These are phyloP conservation scores for Zaprionus tsacasi DNA, from an alignment of 1,140 invertebrate species.

Conservation along the genomic window DNA sequence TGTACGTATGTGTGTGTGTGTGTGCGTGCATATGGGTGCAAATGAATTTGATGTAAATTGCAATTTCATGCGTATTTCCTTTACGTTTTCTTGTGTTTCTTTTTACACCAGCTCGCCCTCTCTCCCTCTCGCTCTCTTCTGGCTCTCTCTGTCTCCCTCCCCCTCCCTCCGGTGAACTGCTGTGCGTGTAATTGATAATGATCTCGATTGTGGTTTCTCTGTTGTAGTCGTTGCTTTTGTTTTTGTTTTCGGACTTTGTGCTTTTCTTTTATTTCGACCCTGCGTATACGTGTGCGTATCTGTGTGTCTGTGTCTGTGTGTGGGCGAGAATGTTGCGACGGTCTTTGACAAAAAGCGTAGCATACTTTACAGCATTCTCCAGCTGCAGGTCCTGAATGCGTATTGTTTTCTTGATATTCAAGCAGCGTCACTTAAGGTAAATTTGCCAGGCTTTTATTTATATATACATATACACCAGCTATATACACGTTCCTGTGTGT, in stretches of 20 bases:
- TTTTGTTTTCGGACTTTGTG: slow-evolving; percentile 51
- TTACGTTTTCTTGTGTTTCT: slow-evolving; percentile 52
- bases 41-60: slow-evolving; percentile 82
- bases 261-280: slow-evolving; percentile 53
- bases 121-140: background rate
- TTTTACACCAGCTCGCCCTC: background rate
- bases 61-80: slow-evolving; percentile 82
- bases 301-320: slow-evolving; percentile 39
- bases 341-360: slow-evolving; percentile 63
- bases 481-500: slow-evolving; percentile 5
- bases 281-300: background rate
- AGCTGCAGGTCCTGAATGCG: slow-evolving; percentile 38
- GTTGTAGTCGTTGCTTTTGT: slow-evolving; percentile 14
- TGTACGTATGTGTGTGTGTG: slow-evolving; percentile 9
- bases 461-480: slow-evolving; percentile 1
- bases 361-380: slow-evolving; percentile 53
- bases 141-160: background rate
- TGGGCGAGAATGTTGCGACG: slow-evolving; percentile 15
- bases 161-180: slow-evolving; percentile 56
- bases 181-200: slow-evolving; percentile 82
- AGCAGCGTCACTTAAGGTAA: slow-evolving; percentile 55
- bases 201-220: slow-evolving; percentile 77
- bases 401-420: slow-evolving; percentile 55
- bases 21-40: slow-evolving; percentile 71
- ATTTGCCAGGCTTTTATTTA: slow-evolving; percentile 50